Conservation (phyloP, 1,140 invertebrate genomes). For the Formica exsecta region DNA sequence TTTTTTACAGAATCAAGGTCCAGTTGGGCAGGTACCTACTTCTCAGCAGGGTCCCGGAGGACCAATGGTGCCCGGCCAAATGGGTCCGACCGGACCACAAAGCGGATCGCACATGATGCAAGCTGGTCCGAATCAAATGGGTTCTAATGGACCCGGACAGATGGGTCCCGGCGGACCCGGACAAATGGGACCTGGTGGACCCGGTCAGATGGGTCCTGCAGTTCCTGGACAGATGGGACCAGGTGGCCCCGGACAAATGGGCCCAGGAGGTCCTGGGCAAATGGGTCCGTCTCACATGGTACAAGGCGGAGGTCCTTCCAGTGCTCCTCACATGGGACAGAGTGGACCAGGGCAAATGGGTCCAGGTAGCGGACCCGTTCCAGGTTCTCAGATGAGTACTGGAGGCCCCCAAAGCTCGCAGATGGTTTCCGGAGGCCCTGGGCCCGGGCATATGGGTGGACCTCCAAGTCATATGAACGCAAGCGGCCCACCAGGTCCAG, state of each 20-base stretch:
- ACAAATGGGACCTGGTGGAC: slow-evolving; percentile 76
- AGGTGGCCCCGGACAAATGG: slow-evolving; percentile 68
- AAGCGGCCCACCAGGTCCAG: slow-evolving; percentile 67
- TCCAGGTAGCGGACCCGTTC: slow-evolving; percentile 68
- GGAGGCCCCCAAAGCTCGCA: slow-evolving; percentile 71
- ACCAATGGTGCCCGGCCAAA: slow-evolving; percentile 75
- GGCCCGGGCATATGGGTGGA: slow-evolving; percentile 76
- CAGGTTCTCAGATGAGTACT: slow-evolving; percentile 74
- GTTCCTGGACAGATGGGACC: slow-evolving; percentile 70
- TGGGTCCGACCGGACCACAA: slow-evolving; percentile 80
- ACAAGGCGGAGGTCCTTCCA: slow-evolving; percentile 62
- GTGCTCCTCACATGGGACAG: slow-evolving; percentile 71
- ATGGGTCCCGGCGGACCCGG: slow-evolving; percentile 74
- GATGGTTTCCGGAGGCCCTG: slow-evolving; percentile 73
- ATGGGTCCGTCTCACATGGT: slow-evolving; percentile 76
- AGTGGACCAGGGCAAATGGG: slow-evolving; percentile 55
- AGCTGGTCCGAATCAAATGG: slow-evolving; percentile 77
- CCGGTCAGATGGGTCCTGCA: slow-evolving; percentile 67
- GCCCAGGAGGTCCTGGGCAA: slow-evolving; percentile 73
- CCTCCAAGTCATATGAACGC: slow-evolving; percentile 76
- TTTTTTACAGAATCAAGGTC: slow-evolving; percentile 77
- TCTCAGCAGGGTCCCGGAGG: slow-evolving; percentile 74
- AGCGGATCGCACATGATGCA: slow-evolving; percentile 80
- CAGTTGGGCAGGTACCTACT: slow-evolving; percentile 65
- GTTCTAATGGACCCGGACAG: slow-evolving; percentile 73